A percentile compares a stretch with the other conserved stretches of the same genome.
Conservation (phyloP, 2,797 vertebrate genomes). For the Sorex maritimensis region DNA sequence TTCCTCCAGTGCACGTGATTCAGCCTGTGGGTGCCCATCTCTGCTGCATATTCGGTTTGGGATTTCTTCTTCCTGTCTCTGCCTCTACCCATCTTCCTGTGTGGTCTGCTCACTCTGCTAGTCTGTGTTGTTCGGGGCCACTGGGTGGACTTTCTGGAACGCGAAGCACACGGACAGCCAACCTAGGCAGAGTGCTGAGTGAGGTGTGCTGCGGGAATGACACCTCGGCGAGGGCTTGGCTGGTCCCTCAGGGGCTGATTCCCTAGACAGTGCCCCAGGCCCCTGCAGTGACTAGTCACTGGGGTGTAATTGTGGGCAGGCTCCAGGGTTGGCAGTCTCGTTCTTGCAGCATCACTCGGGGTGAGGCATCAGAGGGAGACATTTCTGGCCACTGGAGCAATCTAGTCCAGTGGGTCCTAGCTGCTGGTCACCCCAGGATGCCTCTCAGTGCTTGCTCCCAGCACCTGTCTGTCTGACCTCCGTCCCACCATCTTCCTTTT, state of each 20-base stretch:
- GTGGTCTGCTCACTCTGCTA: too few species aligned
- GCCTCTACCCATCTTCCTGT: too few species aligned
- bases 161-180: not conserved
- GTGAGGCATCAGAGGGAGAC: not conserved
- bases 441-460: not conserved
- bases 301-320: not conserved
- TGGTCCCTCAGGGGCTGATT: not conserved
- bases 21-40: not conserved
- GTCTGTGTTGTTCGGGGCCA: not conserved
- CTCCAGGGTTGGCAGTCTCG: too few species aligned
- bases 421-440: rapidly evolving
- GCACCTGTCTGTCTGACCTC: not conserved
- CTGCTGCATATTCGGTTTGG: not conserved
- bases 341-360: not conserved
- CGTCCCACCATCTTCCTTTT: not conserved
- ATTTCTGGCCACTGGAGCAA: not conserved
- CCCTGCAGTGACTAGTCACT: not conserved
- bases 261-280: too few species aligned
- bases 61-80: not conserved
- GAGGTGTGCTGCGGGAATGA: not conserved
- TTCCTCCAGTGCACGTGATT: not conserved
- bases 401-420: too few species aligned
- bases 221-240: not conserved
- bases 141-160: not conserved
- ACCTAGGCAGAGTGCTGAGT: too few species aligned